A percentile compares a stretch with the other conserved stretches of the same genome.
Conservation (phyloP, 2,888 invertebrate genomes). For the Anticlea derivata region DNA sequence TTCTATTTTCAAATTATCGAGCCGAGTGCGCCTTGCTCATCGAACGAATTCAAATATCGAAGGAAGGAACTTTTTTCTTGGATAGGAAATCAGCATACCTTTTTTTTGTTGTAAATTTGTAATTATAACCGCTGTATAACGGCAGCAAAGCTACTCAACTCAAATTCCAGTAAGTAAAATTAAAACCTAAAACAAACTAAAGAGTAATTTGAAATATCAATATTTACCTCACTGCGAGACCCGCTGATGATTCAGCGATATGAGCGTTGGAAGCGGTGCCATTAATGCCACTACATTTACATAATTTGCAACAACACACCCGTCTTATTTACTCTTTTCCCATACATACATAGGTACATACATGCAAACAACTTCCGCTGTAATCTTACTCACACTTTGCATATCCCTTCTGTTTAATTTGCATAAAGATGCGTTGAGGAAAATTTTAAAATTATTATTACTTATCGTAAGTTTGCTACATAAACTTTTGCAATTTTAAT, state of each 20-base stretch:
- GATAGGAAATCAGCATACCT: too few relatives aligned
- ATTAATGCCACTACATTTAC: slow-evolving; percentile 19
- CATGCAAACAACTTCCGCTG: not conserved
- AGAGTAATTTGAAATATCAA: slow-evolving; percentile 1
- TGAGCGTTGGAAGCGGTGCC: slow-evolving; percentile 2
- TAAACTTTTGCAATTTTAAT: too few relatives aligned
- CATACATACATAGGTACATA: not conserved
- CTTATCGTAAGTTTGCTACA: too few relatives aligned
- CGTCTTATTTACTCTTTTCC: slow-evolving; percentile 7
- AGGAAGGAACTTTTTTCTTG: too few relatives aligned
- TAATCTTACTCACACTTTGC: slow-evolving; percentile 5
- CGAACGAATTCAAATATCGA: too few relatives aligned
- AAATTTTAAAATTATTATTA: not conserved
- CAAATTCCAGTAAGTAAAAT: too few relatives aligned
- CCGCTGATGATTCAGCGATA: slow-evolving; percentile 20
- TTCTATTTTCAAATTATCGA: too few relatives aligned
- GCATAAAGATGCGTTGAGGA: slow-evolving; percentile 1
- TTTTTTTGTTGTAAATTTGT: too few relatives aligned
- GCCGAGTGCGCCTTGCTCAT: too few relatives aligned
- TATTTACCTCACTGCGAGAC: slow-evolving; percentile 4
- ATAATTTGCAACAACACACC: slow-evolving; percentile 22
- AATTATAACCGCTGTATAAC: not conserved
- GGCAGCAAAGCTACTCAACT: too few relatives aligned
- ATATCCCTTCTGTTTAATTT: slow-evolving; percentile 6
- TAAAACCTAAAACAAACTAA: not conserved